Conservation (phyloP, 2,888 invertebrate species). For the Diarsia rubi region DNA sequence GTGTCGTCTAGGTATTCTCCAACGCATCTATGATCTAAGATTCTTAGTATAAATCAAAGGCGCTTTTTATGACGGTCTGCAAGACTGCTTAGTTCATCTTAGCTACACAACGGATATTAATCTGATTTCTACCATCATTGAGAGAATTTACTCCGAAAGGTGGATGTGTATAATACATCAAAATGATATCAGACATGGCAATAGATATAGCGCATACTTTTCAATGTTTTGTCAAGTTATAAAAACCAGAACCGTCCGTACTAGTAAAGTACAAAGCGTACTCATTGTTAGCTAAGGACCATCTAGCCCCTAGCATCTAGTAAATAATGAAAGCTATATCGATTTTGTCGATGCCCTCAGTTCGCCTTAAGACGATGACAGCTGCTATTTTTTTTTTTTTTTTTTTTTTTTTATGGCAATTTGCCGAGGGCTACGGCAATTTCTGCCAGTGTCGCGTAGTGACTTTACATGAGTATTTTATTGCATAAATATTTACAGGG, state of each 20-base stretch:
- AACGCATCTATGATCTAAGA: background rate
- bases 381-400: too few relatives aligned
- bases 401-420: too few relatives aligned
- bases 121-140: background rate
- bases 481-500: too few relatives aligned
- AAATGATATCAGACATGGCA: background rate
- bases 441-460: too few relatives aligned
- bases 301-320: background rate
- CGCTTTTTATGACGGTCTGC: background rate
- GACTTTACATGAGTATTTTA: too few relatives aligned
- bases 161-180: background rate
- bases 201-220: background rate
- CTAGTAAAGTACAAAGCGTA: background rate
- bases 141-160: background rate
- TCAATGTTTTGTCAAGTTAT: background rate
- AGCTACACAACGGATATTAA: background rate
- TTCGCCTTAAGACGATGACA: too few relatives aligned
- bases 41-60: background rate
- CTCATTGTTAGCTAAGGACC: background rate
- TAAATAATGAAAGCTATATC: slow-evolving; percentile 2
- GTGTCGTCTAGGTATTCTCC: background rate
- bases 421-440: too few relatives aligned
- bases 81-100: background rate
- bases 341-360: slow-evolving; percentile 10
- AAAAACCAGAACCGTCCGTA: background rate